These are phyloP conservation scores for Pardosa pseudoannulata DNA, from an alignment of 2,888 invertebrate genomes.

Conservation along the genomic window DNA sequence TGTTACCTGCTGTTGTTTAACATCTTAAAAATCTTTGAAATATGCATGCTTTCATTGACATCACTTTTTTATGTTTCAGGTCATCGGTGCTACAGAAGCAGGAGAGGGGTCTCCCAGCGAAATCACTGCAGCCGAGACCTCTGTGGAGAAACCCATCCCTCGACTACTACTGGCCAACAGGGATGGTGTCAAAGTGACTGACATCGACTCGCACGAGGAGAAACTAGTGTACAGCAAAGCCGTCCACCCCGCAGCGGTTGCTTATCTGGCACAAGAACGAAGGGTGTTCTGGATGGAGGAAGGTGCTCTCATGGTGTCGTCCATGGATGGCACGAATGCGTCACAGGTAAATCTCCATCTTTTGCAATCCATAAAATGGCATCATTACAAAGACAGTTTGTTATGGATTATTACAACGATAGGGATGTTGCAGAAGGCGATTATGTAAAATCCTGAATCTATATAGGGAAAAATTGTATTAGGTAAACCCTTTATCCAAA, in stretches of 20 bases:
- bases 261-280: constrained; percentile 84
- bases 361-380: too few relatives aligned
- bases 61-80: too few relatives aligned
- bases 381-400: too few relatives aligned
- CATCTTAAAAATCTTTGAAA: too few relatives aligned
- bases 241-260: constrained; percentile 84
- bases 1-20: too few relatives aligned
- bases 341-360: constrained; percentile 76
- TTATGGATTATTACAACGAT: too few relatives aligned
- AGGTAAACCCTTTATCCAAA: too few relatives aligned
- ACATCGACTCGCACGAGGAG: constrained; percentile 83
- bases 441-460: too few relatives aligned
- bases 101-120: constrained; percentile 86
- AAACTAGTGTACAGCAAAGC: constrained; percentile 72
- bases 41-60: too few relatives aligned
- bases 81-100: constrained; percentile 87
- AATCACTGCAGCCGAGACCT: constrained; percentile 82
- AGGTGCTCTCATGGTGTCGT: constrained; percentile 83
- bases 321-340: constrained; percentile 80
- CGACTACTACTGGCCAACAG: constrained; percentile 85
- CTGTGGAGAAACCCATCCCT: constrained; percentile 86
- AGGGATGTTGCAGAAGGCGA: too few relatives aligned
- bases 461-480: too few relatives aligned
- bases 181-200: constrained; percentile 84
- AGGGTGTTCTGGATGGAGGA: constrained; percentile 89